phyloP scores from a whole-genome alignment of 1,140 invertebrate genomes.

The Drosophila mayri region DNA sequence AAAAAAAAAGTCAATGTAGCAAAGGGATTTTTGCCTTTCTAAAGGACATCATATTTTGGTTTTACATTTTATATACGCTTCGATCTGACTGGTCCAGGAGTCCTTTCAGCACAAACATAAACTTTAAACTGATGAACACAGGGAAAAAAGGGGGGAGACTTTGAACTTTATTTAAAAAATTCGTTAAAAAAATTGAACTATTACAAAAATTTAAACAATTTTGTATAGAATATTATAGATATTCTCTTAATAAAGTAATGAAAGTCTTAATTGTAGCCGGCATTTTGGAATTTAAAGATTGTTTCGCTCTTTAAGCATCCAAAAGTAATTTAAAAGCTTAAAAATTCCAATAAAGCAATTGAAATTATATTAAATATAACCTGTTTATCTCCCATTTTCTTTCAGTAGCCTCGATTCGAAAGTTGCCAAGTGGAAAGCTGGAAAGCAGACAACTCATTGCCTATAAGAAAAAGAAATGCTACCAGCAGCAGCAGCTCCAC shows the following conservation, averaged over 20 bases:
- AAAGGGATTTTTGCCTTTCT: conserved; percentile 9
- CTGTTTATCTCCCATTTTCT: background rate
- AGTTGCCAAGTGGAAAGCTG: conserved; percentile 62
- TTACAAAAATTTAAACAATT: too few relatives aligned
- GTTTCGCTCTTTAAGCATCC: too few relatives aligned
- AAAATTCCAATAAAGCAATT: background rate
- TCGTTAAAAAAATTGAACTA: background rate
- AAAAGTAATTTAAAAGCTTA: background rate
- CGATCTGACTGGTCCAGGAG: background rate
- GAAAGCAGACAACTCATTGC: conserved; percentile 51
- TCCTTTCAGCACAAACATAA: conserved; percentile 1
- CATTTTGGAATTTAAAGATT: background rate
- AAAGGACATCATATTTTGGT: conserved; percentile 19
- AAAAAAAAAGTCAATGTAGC: conserved; percentile 9
- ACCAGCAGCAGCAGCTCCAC: background rate
- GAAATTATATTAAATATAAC: background rate
- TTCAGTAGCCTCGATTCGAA: conserved; percentile 35
- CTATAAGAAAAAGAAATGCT: conserved; percentile 16
- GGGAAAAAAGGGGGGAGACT: background rate
- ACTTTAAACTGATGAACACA: background rate
- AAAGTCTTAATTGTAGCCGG: background rate
- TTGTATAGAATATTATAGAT: background rate
- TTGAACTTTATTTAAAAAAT: too few relatives aligned
- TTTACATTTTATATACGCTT: conserved; percentile 13
- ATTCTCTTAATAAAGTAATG: background rate